phyloP scores from a whole-genome alignment of 2,888 invertebrate species.

The Pseudanteris insignis region DNA sequence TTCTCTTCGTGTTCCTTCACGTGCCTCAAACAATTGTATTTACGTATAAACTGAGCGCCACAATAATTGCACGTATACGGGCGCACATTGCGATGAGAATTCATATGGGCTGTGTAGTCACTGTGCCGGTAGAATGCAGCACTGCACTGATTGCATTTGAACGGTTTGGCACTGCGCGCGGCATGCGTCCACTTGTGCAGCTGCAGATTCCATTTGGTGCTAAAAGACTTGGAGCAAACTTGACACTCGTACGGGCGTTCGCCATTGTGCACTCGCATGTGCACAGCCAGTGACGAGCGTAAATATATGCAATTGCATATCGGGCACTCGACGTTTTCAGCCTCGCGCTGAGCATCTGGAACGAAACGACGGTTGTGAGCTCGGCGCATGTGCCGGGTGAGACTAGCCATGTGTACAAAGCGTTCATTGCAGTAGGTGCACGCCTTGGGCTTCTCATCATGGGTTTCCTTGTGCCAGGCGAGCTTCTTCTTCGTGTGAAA shows the following conservation, averaged over 20 bases:
- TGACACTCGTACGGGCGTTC: slow-evolving; percentile 81
- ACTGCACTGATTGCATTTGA: slow-evolving; percentile 84
- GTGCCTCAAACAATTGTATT: slow-evolving; percentile 88
- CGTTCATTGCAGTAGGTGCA: slow-evolving; percentile 87
- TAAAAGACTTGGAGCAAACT: slow-evolving; percentile 85
- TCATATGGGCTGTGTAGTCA: slow-evolving; percentile 85
- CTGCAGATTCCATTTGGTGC: slow-evolving; percentile 90
- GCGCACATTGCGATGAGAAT: slow-evolving; percentile 83
- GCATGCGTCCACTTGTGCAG: slow-evolving; percentile 91
- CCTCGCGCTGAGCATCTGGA: slow-evolving; percentile 71
- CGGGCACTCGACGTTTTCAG: slow-evolving; percentile 80
- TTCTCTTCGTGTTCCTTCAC: slow-evolving; percentile 84
- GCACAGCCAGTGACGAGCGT: slow-evolving; percentile 80
- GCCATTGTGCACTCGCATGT: slow-evolving; percentile 80
- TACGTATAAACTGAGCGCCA: slow-evolving; percentile 87
- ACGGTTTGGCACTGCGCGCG: slow-evolving; percentile 83
- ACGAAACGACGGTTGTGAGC: slow-evolving; percentile 82
- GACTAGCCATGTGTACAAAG: slow-evolving; percentile 83
- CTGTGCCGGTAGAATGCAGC: slow-evolving; percentile 84
- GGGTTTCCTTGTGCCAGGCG: slow-evolving; percentile 86
- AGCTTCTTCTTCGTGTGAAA: slow-evolving; percentile 86
- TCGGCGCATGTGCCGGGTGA: slow-evolving; percentile 84
- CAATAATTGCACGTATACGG: slow-evolving; percentile 91
- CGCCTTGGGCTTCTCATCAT: slow-evolving; percentile 82
- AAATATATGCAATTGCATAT: slow-evolving; percentile 82